These are phyloP conservation scores for Phrynocephalus guinanensis DNA, from an alignment of 2,797 vertebrate species.

Conservation along the genomic window DNA sequence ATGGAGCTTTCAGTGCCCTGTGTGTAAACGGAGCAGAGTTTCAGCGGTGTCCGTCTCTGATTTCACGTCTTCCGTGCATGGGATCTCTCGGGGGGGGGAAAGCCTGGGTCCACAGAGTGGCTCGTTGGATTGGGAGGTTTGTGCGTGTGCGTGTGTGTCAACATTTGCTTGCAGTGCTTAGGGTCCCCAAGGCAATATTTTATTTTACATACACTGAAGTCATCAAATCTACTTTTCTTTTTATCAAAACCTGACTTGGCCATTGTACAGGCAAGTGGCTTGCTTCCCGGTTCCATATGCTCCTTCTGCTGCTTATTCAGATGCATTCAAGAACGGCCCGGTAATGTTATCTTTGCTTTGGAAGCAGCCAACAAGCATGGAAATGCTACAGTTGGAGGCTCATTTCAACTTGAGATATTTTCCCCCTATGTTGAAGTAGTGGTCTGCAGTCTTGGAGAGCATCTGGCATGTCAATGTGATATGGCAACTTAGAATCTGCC, in stretches of 20 bases:
- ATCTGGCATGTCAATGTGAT: background rate
- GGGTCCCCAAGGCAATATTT: background rate
- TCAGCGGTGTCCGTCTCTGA: slow-evolving; percentile 41
- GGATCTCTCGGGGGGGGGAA: slow-evolving; percentile 39
- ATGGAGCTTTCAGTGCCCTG: slow-evolving; percentile 55
- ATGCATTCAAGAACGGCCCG: background rate
- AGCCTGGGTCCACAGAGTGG: background rate
- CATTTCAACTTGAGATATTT: background rate
- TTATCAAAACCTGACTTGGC: background rate
- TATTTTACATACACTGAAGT: slow-evolving; percentile 12
- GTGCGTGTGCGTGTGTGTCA: slow-evolving; percentile 33
- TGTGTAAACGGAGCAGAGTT: slow-evolving; percentile 36
- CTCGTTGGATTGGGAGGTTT: slow-evolving; percentile 24
- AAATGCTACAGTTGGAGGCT: background rate
- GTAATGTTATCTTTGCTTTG: background rate
- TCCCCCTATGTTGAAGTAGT: background rate
- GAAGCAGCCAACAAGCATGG: slow-evolving; percentile 12
- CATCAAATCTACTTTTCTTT: slow-evolving; percentile 10
- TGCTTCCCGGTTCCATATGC: slow-evolving; percentile 11
- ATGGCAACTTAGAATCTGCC: no score
- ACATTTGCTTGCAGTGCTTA: background rate
- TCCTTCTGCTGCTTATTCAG: background rate
- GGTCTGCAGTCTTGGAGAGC: background rate
- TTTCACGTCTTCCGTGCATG: slow-evolving; percentile 11
- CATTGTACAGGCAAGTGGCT: background rate